A percentile compares a stretch with the other conserved stretches of the same genome.
These are phyloP conservation scores for Aviceda subcristata DNA, from an alignment of 2,113 vertebrate genomes.

Conservation along the genomic window DNA sequence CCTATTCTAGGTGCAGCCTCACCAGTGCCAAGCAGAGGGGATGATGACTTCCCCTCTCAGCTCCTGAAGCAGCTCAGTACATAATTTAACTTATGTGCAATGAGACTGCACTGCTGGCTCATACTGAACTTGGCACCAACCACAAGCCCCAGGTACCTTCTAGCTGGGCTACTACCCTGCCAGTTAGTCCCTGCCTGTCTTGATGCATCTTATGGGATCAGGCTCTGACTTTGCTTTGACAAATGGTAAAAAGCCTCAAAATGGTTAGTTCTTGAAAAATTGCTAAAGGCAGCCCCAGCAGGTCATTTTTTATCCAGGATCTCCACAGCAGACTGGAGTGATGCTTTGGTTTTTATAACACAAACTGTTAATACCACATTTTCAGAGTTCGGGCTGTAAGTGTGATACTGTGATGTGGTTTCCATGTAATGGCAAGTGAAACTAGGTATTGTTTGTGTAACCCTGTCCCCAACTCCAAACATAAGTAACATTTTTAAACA, in stretches of 20 bases:
- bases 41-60: background rate
- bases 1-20: background rate
- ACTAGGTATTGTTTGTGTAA: background rate
- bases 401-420: background rate
- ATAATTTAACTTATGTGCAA: background rate
- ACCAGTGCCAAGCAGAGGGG: background rate
- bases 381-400: background rate
- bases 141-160: background rate
- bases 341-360: background rate
- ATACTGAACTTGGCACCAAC: background rate
- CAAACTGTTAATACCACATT: background rate
- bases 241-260: background rate
- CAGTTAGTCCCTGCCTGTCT: background rate
- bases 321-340: background rate
- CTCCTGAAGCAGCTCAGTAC: background rate
- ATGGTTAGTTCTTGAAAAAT: background rate
- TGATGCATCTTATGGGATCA: background rate
- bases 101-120: background rate
- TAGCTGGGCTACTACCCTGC: background rate
- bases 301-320: background rate
- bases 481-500: background rate
- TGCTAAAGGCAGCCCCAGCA: background rate
- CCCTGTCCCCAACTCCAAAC: background rate
- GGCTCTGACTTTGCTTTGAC: background rate
- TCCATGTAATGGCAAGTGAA: background rate